Evolutionary conservation across 37 sponge, comb jelly and placozoan species (phyloP).

Genomic region (Petrosia ficiformis): DNA sequence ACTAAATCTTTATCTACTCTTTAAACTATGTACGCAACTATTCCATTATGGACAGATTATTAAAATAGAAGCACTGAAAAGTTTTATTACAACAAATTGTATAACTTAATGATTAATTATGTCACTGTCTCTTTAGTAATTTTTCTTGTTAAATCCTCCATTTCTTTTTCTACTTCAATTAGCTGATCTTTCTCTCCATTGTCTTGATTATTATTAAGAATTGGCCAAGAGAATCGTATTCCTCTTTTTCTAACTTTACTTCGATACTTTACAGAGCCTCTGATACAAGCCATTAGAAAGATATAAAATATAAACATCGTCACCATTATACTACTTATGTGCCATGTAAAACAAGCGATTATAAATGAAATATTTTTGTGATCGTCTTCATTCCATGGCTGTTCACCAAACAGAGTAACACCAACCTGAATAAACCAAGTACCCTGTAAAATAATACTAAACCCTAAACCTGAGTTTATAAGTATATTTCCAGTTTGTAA

Average conservation of each 20-base stretch:
- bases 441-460: conserved; percentile 44
- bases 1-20: too few species aligned
- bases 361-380: background rate
- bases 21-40: too few species aligned
- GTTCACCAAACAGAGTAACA: conserved; percentile 3
- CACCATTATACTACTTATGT: background rate
- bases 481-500: conserved; percentile 25
- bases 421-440: conserved; percentile 68
- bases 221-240: background rate
- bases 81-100: too few species aligned
- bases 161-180: background rate
- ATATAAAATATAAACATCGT: background rate
- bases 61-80: too few species aligned
- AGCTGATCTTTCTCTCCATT: background rate
- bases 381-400: background rate
- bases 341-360: background rate
- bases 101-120: too few species aligned
- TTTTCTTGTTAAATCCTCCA: background rate
- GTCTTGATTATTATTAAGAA: background rate
- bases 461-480: conserved; percentile 34
- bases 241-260: background rate
- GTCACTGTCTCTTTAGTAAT: background rate
- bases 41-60: too few species aligned
- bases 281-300: background rate
- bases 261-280: background rate